Evolutionary conservation across 2,888 invertebrate genomes (phyloP).

Genomic region (Hipparchia sbordonii): DNA sequence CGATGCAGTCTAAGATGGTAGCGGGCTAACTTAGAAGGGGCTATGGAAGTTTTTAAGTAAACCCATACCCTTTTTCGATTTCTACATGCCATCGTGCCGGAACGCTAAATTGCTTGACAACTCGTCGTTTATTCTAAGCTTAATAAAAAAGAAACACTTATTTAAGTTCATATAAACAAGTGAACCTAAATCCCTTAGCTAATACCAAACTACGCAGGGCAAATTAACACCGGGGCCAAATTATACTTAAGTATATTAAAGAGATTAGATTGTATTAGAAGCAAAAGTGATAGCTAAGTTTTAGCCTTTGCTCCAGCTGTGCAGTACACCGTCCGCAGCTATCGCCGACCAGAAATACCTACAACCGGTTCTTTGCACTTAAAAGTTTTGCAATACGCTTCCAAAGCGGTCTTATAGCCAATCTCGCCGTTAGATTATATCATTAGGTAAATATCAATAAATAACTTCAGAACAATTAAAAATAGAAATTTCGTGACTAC

Average conservation of each 20-base stretch:
- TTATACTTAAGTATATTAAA: not conserved
- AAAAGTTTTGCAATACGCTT: slow-evolving; percentile 66
- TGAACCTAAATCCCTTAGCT: too few species aligned
- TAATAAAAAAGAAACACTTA: too few species aligned
- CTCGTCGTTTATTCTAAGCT: too few species aligned
- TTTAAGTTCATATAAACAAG: too few species aligned
- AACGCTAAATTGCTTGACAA: too few species aligned
- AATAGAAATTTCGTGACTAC: not conserved
- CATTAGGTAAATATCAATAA: slow-evolving; percentile 7
- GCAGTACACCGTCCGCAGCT: slow-evolving; percentile 29
- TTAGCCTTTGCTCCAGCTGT: slow-evolving; percentile 24
- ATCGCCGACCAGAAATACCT: slow-evolving; percentile 40
- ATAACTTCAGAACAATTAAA: not conserved
- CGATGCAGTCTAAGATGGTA: too few species aligned
- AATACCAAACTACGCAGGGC: too few species aligned
- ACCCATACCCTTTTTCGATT: too few species aligned
- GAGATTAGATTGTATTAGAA: not conserved
- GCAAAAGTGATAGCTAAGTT: slow-evolving; percentile 32
- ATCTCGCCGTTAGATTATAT: slow-evolving; percentile 18
- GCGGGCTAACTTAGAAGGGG: too few species aligned
- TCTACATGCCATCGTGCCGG: too few species aligned
- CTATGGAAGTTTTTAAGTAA: too few species aligned
- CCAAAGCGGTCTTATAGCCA: slow-evolving; percentile 42
- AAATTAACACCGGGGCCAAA: not conserved
- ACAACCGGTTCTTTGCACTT: slow-evolving; percentile 67